These are phyloP conservation scores for Dallia pectoralis DNA, from an alignment of 2,797 vertebrate species.

Conservation along the genomic window DNA sequence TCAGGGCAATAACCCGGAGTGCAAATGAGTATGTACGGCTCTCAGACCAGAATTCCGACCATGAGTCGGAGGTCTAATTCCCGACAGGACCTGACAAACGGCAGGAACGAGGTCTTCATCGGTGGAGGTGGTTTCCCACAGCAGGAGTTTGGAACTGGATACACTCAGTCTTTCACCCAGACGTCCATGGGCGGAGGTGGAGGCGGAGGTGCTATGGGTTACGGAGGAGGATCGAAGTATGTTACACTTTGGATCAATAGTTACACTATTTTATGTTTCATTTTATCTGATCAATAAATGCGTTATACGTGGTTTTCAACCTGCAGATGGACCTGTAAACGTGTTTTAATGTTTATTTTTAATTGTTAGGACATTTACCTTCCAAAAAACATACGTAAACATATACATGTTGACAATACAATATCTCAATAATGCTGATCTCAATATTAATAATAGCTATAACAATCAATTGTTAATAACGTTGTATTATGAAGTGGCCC, in stretches of 20 bases:
- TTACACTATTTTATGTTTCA: background rate
- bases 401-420: too few species aligned
- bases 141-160: slow-evolving; percentile 50
- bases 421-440: too few species aligned
- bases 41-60: slow-evolving; percentile 38
- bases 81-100: slow-evolving; percentile 56
- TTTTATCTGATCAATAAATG: background rate
- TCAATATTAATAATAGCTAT: too few species aligned
- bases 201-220: background rate
- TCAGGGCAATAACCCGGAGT: background rate
- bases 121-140: slow-evolving; percentile 65
- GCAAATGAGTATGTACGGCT: slow-evolving; percentile 66
- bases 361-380: too few species aligned
- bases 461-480: too few species aligned
- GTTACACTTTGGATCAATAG: background rate
- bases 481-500: too few species aligned
- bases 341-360: too few species aligned
- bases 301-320: background rate
- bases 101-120: slow-evolving; percentile 41
- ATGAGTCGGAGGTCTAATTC: slow-evolving; percentile 63
- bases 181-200: slow-evolving; percentile 56
- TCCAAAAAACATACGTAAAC: too few species aligned
- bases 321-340: too few species aligned
- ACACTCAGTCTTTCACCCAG: slow-evolving; percentile 41
- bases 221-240: slow-evolving; percentile 11